A percentile compares a stretch with the other conserved stretches of the same genome.
These are phyloP conservation scores for Chaetops frenatus DNA, from an alignment of 2,113 vertebrate species.

Conservation along the genomic window DNA sequence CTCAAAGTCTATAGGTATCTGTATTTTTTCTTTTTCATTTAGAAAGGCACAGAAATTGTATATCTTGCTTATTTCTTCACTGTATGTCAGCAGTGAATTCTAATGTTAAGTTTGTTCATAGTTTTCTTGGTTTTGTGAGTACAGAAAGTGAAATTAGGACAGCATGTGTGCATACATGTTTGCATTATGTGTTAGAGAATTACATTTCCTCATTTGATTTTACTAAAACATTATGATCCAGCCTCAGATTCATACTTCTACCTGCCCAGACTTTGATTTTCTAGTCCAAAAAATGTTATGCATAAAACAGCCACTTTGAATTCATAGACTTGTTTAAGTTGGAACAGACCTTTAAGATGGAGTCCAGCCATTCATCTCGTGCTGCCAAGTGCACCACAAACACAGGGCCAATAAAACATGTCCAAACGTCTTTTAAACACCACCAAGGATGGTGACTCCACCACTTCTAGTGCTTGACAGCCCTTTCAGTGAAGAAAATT, in stretches of 20 bases:
- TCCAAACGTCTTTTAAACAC: not conserved
- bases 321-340: not conserved
- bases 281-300: not conserved
- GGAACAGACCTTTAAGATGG: not conserved
- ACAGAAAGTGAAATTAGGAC: not conserved
- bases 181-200: not conserved
- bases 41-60: not conserved
- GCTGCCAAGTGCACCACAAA: not conserved
- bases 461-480: not conserved
- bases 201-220: not conserved
- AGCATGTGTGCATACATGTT: not conserved
- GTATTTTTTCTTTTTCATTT: not conserved
- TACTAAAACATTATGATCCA: not conserved
- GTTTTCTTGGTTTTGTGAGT: not conserved
- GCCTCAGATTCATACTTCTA: not conserved
- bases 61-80: not conserved
- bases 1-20: not conserved
- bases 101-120: not conserved
- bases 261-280: not conserved
- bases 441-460: fast-evolving
- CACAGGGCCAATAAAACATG: not conserved
- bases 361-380: not conserved
- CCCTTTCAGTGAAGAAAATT: not conserved
- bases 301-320: not conserved
- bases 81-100: not conserved